Percentiles rank a stretch among this genome's conserved stretches.
Conservation (phyloP, 2,797 vertebrate genomes). For the Dryobates pubescens region DNA sequence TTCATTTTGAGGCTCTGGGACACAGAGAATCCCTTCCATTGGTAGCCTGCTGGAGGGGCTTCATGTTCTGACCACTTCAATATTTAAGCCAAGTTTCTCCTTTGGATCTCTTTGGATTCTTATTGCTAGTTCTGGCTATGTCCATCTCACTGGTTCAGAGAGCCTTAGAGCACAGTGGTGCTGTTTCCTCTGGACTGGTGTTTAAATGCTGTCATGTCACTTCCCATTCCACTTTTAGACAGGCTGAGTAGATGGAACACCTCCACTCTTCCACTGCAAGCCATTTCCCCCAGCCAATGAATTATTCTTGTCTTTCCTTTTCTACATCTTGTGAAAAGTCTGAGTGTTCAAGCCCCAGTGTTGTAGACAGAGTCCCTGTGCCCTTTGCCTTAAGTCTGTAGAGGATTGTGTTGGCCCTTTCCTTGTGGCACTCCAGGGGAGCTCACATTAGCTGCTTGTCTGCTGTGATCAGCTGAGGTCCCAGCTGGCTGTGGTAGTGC, state of each 20-base stretch:
- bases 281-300: not conserved
- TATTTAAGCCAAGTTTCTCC: not conserved
- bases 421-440: not conserved
- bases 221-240: not conserved
- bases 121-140: not conserved
- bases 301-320: not conserved
- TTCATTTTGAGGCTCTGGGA: constrained; percentile 14
- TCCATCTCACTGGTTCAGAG: not conserved
- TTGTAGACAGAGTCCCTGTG: not conserved
- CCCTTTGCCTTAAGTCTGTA: constrained; percentile 49
- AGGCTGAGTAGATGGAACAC: not conserved
- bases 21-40: not conserved
- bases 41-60: not conserved
- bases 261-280: not conserved
- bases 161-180: not conserved
- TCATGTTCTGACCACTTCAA: not conserved
- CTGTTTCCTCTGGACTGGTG: not conserved
- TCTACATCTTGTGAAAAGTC: not conserved
- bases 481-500: not conserved
- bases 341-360: not conserved
- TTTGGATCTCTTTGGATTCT: constrained; percentile 16
- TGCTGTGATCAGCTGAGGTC: not conserved
- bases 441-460: not conserved
- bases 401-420: not conserved
- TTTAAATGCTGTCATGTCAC: not conserved